Evolutionary conservation across 2,888 invertebrate genomes (phyloP), one percentile per base, ranked within the genome.

Genomic region (Allygus modestus): DNA sequence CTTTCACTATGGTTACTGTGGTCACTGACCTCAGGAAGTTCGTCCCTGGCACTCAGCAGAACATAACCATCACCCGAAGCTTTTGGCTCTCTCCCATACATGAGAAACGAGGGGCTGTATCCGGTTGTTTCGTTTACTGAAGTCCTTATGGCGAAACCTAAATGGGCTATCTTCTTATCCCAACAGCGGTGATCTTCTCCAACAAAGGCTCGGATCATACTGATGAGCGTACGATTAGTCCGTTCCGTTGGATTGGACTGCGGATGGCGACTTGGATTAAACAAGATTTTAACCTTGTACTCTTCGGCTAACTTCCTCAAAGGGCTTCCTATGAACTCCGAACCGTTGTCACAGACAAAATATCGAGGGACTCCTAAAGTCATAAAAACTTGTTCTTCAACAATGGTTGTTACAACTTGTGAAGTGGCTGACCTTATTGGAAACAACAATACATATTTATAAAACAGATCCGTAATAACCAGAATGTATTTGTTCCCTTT

Each of bases 201-300:
- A 4, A 89, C 87, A 41, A 87, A 89, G 33, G 89, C 86, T 0
- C 88, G 86, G 0, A 90, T 88, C 88, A 90, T 89, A 0, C 89
- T 89, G 77, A 89, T 88, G 0, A 89, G 37, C 0, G 87, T 88
- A 20, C 87, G 81, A 82, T 90, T 90, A 0, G 88, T 85, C 15
- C 89, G 37, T 85, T 90, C 90, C 0, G 89, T 89, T 0, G 89
- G 89, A 84, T 90, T 90, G 4, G 88, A 88, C 58, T 90, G 89
- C 0, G 88, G 87, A 7, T 88, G 26, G 75, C 89, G 87, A 11
- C 86, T 86, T 4, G 89, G 88, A 0, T 88, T 89, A 0, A 84
- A 54, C 0, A 86, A 84, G 58, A 88, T 87, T 17, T 83, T 51
- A 4, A 88, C 82, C 0, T 85, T 84, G 12, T 81, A 61, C 28